Evolutionary conservation across 2,113 vertebrate species (phyloP), one percentile per base, ranked within the genome.

Genomic region (Cynocephalus volans): DNA sequence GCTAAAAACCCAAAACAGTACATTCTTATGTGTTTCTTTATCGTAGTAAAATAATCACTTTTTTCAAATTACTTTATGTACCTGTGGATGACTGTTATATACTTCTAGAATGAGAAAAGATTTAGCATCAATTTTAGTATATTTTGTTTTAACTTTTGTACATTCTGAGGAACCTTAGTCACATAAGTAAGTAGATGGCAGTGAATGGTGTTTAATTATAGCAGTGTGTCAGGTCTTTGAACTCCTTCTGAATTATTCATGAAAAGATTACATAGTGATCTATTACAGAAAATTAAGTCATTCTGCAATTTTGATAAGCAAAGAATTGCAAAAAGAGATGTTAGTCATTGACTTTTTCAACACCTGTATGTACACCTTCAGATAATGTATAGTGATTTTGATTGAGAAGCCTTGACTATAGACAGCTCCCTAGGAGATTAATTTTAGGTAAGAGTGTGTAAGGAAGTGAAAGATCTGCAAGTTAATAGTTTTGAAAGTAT

Each of bases 91-190:
- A 33, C 41, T 76, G 15, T 45, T 85, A 48, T 58, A 8, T 89
- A 80, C 60, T 94, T 86, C 23, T 75, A 87, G 50, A 60, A 73
- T 64, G 36, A 91, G 70, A 60, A 93, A 82, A 79, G 15, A 41
- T 93, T 73, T 70, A 26, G 9, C 70, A 88, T 77, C 14, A 70
- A 4, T 90, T 95, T 36, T 93, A 0, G 62, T 54, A 15, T 62
- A 23, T 73, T 93, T 84, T 90, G 60, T 95, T 95, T 94, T 21
- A 75, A 26, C 48, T 80, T 24, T 11, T 52, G 8, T 26, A 76
- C 75, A 67, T 70, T 77, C 48, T 89, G 85, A 65, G 54, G 58
- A 52, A 36, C 6, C 33, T 84, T 13, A 83, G 31, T 90, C 48
- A 50, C 15, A 58, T 70, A 41, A 67, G 18, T 77, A 94, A 88